These are phyloP conservation scores for Antheraea assamensis DNA, from an alignment of 2,888 invertebrate genomes.

Conservation along the genomic window DNA sequence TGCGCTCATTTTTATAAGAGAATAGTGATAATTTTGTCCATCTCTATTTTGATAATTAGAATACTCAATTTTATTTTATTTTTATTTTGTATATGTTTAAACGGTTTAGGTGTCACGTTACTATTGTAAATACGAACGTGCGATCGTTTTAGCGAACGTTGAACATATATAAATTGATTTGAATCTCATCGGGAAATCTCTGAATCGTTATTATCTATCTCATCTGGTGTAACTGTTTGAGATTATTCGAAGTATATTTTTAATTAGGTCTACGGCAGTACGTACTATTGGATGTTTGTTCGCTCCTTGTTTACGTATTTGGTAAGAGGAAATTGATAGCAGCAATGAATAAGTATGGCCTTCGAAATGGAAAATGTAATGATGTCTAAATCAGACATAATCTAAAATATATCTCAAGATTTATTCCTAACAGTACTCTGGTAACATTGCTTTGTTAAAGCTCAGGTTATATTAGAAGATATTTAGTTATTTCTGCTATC, in stretches of 20 bases:
- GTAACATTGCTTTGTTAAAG: too few species aligned
- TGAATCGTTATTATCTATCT: conserved; percentile 11
- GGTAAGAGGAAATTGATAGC: too few species aligned
- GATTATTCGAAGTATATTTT: background rate
- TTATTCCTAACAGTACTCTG: too few species aligned
- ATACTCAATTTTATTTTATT: conserved; percentile 13
- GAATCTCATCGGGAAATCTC: conserved; percentile 10
- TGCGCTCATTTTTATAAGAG: conserved; percentile 49
- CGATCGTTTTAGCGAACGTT: background rate
- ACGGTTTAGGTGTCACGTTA: conserved; percentile 1
- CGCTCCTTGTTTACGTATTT: too few species aligned
- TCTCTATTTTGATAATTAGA: conserved; percentile 16
- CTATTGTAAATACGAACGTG: background rate
- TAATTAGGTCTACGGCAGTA: background rate
- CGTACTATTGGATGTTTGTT: conserved; percentile 2
- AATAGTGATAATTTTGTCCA: conserved; percentile 27
- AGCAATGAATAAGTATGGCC: too few species aligned
- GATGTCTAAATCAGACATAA: too few species aligned
- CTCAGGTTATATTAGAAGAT: too few species aligned
- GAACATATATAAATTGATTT: background rate
- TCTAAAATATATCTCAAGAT: too few species aligned
- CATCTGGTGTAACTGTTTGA: conserved; percentile 9
- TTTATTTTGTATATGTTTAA: conserved; percentile 9
- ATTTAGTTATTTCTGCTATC: too few species aligned
- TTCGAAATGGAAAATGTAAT: too few species aligned